These are phyloP conservation scores for Halisarca cf. caerulea DNA, from an alignment of 37 sponge, comb jelly and placozoan genomes.

Conservation along the genomic window DNA sequence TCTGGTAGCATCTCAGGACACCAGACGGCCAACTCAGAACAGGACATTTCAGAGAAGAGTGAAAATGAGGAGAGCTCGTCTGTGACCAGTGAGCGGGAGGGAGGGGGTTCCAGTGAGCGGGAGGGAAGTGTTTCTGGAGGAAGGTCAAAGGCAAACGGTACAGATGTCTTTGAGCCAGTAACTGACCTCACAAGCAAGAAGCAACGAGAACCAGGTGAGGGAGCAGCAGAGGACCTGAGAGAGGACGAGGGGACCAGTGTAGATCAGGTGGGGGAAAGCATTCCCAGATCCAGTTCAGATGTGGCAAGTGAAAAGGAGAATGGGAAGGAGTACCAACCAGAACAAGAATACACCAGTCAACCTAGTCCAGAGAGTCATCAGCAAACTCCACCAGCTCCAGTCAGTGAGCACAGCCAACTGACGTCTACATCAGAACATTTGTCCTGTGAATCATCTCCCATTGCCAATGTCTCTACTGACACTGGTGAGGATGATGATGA, in stretches of 20 bases:
- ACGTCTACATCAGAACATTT: no score
- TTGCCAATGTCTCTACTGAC: conserved; percentile 11
- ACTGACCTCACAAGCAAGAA: not conserved
- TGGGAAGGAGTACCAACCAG: not conserved
- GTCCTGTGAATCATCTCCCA: not conserved
- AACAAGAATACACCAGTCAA: no score
- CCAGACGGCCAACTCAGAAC: not conserved
- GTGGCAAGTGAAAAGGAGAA: not conserved
- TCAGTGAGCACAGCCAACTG: no score
- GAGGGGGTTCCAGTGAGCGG: no score
- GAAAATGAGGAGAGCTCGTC: not conserved
- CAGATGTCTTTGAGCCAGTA: not conserved
- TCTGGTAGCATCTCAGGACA: conserved; percentile 43
- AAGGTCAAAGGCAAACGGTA: no score
- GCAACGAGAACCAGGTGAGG: not conserved
- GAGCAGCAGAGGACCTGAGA: not conserved
- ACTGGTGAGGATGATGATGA: not conserved
- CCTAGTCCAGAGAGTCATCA: no score
- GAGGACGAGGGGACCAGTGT: no score
- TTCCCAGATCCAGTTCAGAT: not conserved
- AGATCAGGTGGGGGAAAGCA: no score
- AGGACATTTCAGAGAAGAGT: not conserved
- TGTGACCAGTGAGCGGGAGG: not conserved
- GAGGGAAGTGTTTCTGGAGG: no score
- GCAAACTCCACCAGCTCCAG: no score